These are phyloP conservation scores for Drosophila oshimai DNA, from an alignment of 1,140 invertebrate species.

Conservation along the genomic window DNA sequence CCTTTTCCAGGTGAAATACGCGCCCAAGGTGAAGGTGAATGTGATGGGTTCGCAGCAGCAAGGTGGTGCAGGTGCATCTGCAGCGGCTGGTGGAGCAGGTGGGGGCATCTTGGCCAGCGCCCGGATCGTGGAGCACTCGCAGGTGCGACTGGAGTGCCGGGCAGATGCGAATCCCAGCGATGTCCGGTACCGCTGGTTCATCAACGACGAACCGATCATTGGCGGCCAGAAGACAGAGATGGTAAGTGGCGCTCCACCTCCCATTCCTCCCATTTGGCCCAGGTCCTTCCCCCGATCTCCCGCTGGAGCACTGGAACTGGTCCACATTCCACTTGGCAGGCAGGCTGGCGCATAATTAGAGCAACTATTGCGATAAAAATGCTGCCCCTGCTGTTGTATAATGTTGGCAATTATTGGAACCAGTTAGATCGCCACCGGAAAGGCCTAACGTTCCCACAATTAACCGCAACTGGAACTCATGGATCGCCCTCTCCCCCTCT, in stretches of 20 bases:
- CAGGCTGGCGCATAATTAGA: slow-evolving; percentile 69
- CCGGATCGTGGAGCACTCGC: slow-evolving; percentile 91
- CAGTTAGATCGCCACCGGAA: slow-evolving; percentile 64
- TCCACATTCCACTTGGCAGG: slow-evolving; percentile 53
- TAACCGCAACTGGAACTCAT: slow-evolving; percentile 19
- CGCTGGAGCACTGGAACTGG: no score
- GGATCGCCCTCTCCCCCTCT: neutral
- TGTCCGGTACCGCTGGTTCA: slow-evolving; percentile 88
- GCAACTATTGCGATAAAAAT: slow-evolving; percentile 66
- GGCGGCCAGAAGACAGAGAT: slow-evolving; percentile 86
- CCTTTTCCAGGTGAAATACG: slow-evolving; percentile 89
- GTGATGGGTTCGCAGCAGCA: slow-evolving; percentile 83
- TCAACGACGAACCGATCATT: slow-evolving; percentile 87
- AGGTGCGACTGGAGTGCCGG: slow-evolving; percentile 90
- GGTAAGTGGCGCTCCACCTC: slow-evolving; percentile 61
- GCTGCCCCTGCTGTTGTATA: slow-evolving; percentile 46
- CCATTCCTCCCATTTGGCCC: no score
- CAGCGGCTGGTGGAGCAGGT: slow-evolving; percentile 69
- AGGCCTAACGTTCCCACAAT: slow-evolving; percentile 74
- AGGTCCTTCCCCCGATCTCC: neutral
- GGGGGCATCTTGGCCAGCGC: slow-evolving; percentile 70
- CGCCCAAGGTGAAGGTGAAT: slow-evolving; percentile 89
- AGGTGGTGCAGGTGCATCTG: neutral
- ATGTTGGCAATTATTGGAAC: slow-evolving; percentile 67
- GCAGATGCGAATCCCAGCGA: slow-evolving; percentile 91